Percentiles rank a stretch among this genome's conserved stretches.
These are phyloP conservation scores for Riparia riparia DNA, from an alignment of 2,113 vertebrate species.

Conservation along the genomic window DNA sequence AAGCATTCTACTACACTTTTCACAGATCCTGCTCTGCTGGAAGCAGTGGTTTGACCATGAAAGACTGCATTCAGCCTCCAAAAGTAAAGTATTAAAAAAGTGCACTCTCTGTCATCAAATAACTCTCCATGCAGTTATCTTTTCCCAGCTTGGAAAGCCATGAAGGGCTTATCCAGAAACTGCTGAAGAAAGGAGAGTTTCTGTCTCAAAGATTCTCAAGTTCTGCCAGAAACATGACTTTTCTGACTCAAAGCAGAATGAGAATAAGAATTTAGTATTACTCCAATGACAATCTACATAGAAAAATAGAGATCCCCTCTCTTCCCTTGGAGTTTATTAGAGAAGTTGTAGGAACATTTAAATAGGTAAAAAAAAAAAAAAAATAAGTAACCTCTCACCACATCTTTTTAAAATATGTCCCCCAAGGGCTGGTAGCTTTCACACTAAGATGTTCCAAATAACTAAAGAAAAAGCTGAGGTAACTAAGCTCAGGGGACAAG, in stretches of 20 bases:
- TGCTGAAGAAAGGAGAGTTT: background rate
- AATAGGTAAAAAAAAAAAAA: background rate
- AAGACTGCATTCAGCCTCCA: background rate
- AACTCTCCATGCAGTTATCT: background rate
- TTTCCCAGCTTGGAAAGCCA: background rate
- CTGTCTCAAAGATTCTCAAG: background rate
- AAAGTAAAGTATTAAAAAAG: background rate
- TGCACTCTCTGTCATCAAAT: background rate
- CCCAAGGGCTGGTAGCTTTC: background rate
- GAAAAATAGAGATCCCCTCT: background rate
- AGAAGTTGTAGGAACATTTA: background rate
- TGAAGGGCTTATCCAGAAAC: background rate
- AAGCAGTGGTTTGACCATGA: background rate
- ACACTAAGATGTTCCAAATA: background rate
- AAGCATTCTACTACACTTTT: background rate
- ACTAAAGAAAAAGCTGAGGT: background rate
- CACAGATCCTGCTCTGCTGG: background rate
- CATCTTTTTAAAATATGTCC: background rate
- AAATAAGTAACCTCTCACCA: fast-evolving
- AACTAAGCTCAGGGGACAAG: background rate
- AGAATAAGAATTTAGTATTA: background rate
- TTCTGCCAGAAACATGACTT: background rate
- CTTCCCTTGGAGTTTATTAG: background rate
- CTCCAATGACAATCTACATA: background rate
- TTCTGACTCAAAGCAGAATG: background rate